phyloP scores from a whole-genome alignment of 2,113 vertebrate species.

The Lates calcarifer region DNA sequence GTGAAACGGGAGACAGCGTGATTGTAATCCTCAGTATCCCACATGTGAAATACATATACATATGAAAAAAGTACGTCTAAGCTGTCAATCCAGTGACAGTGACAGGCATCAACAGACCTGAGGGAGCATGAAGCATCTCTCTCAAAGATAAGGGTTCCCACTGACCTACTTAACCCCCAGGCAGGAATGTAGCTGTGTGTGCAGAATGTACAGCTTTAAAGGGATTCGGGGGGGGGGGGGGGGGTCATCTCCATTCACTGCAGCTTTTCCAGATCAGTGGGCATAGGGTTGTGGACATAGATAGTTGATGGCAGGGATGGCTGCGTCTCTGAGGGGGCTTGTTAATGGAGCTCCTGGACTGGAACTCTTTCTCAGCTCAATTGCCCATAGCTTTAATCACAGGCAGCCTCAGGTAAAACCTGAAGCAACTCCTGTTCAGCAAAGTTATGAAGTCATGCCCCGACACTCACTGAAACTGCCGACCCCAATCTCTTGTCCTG shows the following conservation, averaged over 20 bases:
- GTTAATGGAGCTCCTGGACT: conserved; percentile 48
- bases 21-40: not conserved
- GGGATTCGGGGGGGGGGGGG: conserved; percentile 61
- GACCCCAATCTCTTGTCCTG: not conserved
- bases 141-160: conserved; percentile 70
- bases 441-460: conserved; percentile 8
- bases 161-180: conserved; percentile 74
- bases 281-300: conserved; percentile 63
- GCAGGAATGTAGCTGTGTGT: conserved; percentile 79
- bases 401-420: conserved; percentile 46
- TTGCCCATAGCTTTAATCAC: conserved; percentile 53
- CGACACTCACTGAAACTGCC: conserved; percentile 4
- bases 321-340: conserved; percentile 57
- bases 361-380: conserved; percentile 63
- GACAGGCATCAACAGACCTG: conserved; percentile 46
- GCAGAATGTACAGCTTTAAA: conserved; percentile 76
- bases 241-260: conserved; percentile 75
- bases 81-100: conserved; percentile 15
- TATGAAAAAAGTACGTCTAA: not conserved
- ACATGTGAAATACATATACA: not conserved
- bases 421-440: conserved; percentile 30
- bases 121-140: conserved; percentile 50
- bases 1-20: not conserved
- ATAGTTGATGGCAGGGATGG: conserved; percentile 68
- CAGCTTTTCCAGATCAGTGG: conserved; percentile 78